Percentiles rank a stretch among this genome's conserved stretches.
phyloP scores from a whole-genome alignment of 2,113 vertebrate genomes.

The Platichthys flesus region DNA sequence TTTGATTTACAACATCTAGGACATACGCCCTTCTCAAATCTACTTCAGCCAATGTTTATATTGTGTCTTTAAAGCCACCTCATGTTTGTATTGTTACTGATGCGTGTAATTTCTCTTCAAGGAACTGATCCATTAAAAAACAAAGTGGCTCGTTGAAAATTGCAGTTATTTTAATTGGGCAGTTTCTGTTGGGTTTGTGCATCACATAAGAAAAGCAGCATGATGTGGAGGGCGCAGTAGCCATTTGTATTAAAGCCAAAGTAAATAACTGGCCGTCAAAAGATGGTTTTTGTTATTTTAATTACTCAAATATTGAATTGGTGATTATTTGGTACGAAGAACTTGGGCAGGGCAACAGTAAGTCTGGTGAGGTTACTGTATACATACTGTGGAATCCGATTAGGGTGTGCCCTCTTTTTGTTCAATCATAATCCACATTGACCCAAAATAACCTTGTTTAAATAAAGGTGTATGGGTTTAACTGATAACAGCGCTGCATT shows the following conservation, averaged over 20 bases:
- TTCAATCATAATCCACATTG: neutral
- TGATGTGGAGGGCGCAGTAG: neutral
- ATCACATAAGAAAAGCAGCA: constrained; percentile 10
- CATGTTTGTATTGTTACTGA: neutral
- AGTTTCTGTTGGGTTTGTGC: constrained; percentile 43
- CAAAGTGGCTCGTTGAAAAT: neutral
- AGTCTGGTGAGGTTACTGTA: constrained; percentile 1
- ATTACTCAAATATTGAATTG: constrained; percentile 55
- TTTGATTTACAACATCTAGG: neutral
- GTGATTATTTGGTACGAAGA: neutral
- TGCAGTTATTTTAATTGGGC: constrained; percentile 3
- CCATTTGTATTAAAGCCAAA: neutral
- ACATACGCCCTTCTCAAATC: neutral
- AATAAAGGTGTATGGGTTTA: constrained; percentile 1
- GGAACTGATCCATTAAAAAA: neutral
- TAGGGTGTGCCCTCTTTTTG: constrained; percentile 28
- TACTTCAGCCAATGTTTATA: neutral
- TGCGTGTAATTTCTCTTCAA: neutral
- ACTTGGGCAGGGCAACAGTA: constrained; percentile 30
- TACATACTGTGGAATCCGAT: constrained; percentile 20
- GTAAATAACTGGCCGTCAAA: constrained; percentile 28
- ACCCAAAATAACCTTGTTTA: constrained; percentile 8
- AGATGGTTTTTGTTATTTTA: neutral
- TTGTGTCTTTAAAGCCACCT: neutral
- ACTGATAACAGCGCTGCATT: neutral